These are phyloP conservation scores for Pachypeltis micranthus DNA, from an alignment of 1,140 invertebrate species.

Conservation along the genomic window DNA sequence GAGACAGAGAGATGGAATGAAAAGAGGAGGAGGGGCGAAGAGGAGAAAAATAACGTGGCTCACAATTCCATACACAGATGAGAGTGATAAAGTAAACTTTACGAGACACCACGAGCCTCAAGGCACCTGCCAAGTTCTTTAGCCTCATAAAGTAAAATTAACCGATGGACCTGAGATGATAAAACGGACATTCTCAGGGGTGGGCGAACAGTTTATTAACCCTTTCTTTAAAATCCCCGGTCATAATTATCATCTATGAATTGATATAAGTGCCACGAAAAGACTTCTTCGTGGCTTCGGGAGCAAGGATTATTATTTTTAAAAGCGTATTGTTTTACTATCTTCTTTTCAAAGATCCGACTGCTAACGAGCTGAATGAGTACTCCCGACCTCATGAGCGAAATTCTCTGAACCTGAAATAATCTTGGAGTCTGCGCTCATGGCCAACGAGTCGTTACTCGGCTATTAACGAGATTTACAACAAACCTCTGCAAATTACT, in stretches of 20 bases:
- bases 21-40: too few relatives aligned
- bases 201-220: background rate
- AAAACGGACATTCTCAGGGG: conserved; percentile 6
- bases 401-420: background rate
- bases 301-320: background rate
- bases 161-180: conserved; percentile 9
- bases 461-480: too few relatives aligned
- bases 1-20: too few relatives aligned
- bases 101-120: conserved; percentile 4
- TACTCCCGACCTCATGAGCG: background rate
- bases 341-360: background rate
- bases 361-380: too few relatives aligned
- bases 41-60: conserved; percentile 3
- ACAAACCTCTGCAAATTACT: too few relatives aligned
- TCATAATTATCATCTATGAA: conserved; percentile 4
- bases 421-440: too few relatives aligned
- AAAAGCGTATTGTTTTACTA: background rate
- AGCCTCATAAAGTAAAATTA: conserved; percentile 10
- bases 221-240: background rate
- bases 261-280: conserved; percentile 2
- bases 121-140: conserved; percentile 7
- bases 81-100: conserved; percentile 6
- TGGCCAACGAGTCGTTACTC: too few relatives aligned
- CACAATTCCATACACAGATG: conserved; percentile 6
- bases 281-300: conserved; percentile 4